These are phyloP conservation scores for Rhynchopsitta pachyrhyncha DNA, from an alignment of 2,113 vertebrate species.

Conservation along the genomic window DNA sequence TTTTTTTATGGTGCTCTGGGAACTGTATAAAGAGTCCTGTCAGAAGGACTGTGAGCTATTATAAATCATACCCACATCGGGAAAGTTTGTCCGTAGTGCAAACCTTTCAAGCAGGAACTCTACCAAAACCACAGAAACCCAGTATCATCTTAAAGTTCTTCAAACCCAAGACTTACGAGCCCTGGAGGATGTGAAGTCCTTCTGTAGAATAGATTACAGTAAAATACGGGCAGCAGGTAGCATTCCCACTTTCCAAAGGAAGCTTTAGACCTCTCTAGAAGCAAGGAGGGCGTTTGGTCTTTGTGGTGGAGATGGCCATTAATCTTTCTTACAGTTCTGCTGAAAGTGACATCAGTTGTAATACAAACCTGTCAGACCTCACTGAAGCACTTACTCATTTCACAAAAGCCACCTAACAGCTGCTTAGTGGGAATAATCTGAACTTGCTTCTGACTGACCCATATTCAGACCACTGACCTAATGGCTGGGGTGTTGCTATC, in stretches of 20 bases:
- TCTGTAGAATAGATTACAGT: not conserved
- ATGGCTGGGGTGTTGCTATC: not conserved
- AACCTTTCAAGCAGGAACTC: not conserved
- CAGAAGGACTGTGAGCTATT: not conserved
- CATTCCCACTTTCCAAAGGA: not conserved
- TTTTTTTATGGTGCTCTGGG: not conserved
- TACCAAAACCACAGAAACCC: not conserved
- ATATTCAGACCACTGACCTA: constrained; percentile 22
- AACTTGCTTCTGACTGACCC: not conserved
- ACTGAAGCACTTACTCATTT: not conserved
- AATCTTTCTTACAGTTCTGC: not conserved
- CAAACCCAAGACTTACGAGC: not conserved
- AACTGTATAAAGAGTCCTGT: not conserved
- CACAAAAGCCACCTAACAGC: not conserved
- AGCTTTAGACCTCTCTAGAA: not conserved
- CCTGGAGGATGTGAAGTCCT: not conserved
- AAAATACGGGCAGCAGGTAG: not conserved
- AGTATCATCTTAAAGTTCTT: not conserved
- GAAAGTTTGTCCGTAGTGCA: not conserved
- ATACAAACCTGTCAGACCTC: not conserved
- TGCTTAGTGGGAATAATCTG: not conserved
- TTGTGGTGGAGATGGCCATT: not conserved
- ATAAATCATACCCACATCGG: not conserved
- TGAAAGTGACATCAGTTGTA: not conserved
- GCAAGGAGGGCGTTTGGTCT: not conserved